These are phyloP conservation scores for Ferdinandea cuprea DNA, from an alignment of 2,888 invertebrate genomes.

Conservation along the genomic window DNA sequence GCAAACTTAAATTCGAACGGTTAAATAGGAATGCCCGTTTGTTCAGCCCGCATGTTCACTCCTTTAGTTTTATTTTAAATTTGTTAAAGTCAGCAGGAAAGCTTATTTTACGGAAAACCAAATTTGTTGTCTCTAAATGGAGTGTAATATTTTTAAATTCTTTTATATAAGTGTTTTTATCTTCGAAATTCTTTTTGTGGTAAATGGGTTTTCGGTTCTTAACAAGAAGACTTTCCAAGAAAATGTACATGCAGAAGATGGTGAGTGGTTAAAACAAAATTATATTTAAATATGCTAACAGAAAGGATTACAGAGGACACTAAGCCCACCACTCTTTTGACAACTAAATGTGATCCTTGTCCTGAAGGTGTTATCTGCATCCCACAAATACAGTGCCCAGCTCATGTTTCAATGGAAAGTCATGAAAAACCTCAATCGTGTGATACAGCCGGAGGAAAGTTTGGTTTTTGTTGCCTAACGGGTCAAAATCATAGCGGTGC, in stretches of 20 bases:
- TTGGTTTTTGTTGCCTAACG: slow-evolving; percentile 87
- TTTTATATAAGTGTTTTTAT: slow-evolving; percentile 16
- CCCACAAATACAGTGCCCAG: slow-evolving; percentile 87
- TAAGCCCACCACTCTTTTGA: slow-evolving; percentile 31
- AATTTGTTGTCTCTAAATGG: slow-evolving; percentile 13
- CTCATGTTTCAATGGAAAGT: slow-evolving; percentile 84
- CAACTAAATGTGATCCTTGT: slow-evolving; percentile 81
- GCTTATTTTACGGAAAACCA: background rate
- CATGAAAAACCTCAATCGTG: slow-evolving; percentile 84
- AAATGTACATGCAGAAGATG: background rate
- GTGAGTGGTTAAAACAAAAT: slow-evolving; percentile 1
- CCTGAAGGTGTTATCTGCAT: slow-evolving; percentile 85
- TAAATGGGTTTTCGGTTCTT: slow-evolving; percentile 22
- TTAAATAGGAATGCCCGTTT: too few relatives aligned
- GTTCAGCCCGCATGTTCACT: too few relatives aligned
- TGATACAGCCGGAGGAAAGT: slow-evolving; percentile 83
- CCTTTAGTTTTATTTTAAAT: background rate
- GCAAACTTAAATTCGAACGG: too few relatives aligned
- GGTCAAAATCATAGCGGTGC: slow-evolving; percentile 85
- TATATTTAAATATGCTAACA: background rate
- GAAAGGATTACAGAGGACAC: background rate
- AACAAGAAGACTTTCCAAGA: slow-evolving; percentile 16
- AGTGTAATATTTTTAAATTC: slow-evolving; percentile 14
- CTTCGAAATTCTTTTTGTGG: background rate
- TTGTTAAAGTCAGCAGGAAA: background rate